Conservation (phyloP, 2,113 vertebrate genomes). For the Alethe diademata region DNA sequence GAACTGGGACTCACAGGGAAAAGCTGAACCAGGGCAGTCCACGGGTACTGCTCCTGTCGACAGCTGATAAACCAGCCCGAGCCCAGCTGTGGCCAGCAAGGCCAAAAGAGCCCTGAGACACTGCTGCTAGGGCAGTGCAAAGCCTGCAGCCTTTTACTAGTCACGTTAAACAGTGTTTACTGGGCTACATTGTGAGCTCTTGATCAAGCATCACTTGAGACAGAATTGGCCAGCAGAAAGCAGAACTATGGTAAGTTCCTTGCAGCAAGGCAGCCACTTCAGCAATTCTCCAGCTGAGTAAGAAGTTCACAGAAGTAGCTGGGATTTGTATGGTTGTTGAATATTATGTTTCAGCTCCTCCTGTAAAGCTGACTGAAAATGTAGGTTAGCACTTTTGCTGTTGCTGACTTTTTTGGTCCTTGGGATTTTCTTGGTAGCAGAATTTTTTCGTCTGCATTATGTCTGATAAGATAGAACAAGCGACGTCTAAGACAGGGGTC, state of each 20-base stretch:
- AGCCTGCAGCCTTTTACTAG: background rate
- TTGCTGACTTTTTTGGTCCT: slow-evolving; percentile 38
- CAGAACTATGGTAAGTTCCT: background rate
- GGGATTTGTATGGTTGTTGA: background rate
- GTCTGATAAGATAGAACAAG: slow-evolving; percentile 59
- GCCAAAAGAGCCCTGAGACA: background rate
- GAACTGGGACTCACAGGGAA: background rate
- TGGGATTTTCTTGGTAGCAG: slow-evolving; percentile 49
- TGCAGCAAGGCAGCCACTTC: background rate
- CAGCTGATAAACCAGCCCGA: background rate
- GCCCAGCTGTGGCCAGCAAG: background rate
- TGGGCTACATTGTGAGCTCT: background rate
- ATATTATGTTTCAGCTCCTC: background rate
- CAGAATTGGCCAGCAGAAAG: background rate
- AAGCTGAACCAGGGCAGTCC: background rate
- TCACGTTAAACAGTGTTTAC: background rate
- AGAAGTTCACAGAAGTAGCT: background rate
- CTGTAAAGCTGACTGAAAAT: background rate
- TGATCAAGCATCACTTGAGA: background rate
- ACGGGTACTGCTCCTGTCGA: background rate
- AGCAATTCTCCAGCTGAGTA: background rate
- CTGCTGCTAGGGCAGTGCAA: background rate
- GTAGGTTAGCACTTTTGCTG: slow-evolving; percentile 12
- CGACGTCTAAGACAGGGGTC: slow-evolving; percentile 39
- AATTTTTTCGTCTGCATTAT: slow-evolving; percentile 21